A percentile compares a stretch with the other conserved stretches of the same genome.
These are phyloP conservation scores for Vidua chalybeata DNA, from an alignment of 2,113 vertebrate species.

Conservation along the genomic window DNA sequence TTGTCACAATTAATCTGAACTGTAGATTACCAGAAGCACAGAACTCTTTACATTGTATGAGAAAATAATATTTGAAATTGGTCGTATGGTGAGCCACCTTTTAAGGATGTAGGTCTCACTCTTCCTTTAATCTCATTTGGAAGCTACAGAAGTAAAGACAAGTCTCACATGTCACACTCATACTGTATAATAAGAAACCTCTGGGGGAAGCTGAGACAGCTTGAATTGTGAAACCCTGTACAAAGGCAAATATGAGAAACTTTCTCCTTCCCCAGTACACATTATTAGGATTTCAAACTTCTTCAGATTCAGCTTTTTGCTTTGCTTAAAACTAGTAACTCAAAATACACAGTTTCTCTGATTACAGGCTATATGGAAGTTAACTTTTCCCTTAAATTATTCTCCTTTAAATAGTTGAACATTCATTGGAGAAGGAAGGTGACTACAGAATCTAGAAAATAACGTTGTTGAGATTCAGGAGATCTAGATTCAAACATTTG, in stretches of 20 bases:
- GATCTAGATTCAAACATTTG: neutral
- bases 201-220: neutral
- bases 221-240: neutral
- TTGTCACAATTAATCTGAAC: neutral
- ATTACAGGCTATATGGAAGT: neutral
- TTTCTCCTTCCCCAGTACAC: neutral
- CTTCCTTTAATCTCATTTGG: neutral
- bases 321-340: neutral
- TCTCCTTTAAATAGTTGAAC: neutral
- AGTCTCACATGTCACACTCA: neutral
- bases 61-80: neutral
- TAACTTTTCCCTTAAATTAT: neutral
- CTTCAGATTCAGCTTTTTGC: neutral
- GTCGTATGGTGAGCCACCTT: neutral
- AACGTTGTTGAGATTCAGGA: neutral
- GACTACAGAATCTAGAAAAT: neutral
- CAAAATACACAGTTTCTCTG: neutral
- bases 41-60: neutral
- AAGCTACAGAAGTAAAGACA: neutral
- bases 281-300: neutral
- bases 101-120: neutral
- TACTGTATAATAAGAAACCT: neutral
- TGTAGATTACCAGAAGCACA: neutral
- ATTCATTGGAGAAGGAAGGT: neutral
- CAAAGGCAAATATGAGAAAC: neutral